Evolutionary conservation across 2,888 invertebrate species (phyloP), one percentile per base, ranked within the genome.

Genomic region (Pheosia gnoma): DNA sequence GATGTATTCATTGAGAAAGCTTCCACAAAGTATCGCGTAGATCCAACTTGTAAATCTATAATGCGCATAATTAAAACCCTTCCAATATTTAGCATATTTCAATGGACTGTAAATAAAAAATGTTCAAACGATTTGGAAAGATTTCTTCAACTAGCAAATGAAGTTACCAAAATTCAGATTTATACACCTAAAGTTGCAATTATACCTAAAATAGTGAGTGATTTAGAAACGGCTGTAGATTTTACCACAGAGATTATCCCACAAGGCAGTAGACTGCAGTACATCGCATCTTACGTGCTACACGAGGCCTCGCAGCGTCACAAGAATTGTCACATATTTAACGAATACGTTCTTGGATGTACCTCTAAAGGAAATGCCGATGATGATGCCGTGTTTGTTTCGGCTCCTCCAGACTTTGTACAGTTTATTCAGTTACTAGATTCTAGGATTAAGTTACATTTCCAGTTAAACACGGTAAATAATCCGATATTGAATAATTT

Each of bases 1-100:
- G 60, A 68, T 39, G 51, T 4, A 5, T 72, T 68, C 53, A 63
- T 72, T 55, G 53, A 66, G 38, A 63, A 45, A 59, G 47, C 66
- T 60, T 57, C 13, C 5, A 55, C 59, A 0, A 41, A n/a, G 25
- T 55, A 67, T 13, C 59, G 61, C 9, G 36, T 9, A 7, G 47
- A 52, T 39, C 70, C 72, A 2, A 70, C 70, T 9, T 49, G 68
- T 5, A 54, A 39, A 38, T 52, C 66, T 59, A 41, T 68, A 25
- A 36, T 53, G 11, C 25, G 10, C 11, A 54, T 59, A 38, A 59
- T 56, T 4, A 58, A 51, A 6, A 63, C 56, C n/a, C 61, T 62
- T 8, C 72, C 72, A 9, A 66, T 72, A 58, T 72, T 68, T 13
- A 70, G 59, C 36, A 57, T 61, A 37, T 72, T 72, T 59, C 57